Evolutionary conservation across 2,888 invertebrate species (phyloP).

Genomic region (Cactoblastis cactorum): DNA sequence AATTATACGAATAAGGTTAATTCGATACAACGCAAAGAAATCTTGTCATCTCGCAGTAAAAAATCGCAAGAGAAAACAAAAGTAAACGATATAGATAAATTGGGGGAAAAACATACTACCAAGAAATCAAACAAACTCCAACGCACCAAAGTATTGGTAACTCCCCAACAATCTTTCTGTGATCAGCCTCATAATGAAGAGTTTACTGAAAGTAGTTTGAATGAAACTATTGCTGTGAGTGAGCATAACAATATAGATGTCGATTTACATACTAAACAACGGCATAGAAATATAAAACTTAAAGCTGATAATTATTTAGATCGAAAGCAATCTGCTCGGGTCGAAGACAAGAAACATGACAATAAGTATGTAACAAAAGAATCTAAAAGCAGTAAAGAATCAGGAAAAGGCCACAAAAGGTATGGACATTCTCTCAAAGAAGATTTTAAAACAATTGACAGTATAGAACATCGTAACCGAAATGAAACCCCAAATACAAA

Average conservation of each 20-base stretch:
- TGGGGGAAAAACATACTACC: slow-evolving; percentile 20
- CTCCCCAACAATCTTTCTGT: slow-evolving; percentile 25
- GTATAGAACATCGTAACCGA: slow-evolving; percentile 3
- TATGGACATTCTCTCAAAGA: neutral
- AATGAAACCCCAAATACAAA: slow-evolving; percentile 25
- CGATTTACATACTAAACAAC: slow-evolving; percentile 19
- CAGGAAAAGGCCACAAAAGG: slow-evolving; percentile 8
- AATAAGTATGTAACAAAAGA: slow-evolving; percentile 31
- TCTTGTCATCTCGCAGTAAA: neutral
- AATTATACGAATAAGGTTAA: neutral
- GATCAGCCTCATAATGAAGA: slow-evolving; percentile 20
- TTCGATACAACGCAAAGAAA: slow-evolving; percentile 5
- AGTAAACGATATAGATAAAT: slow-evolving; percentile 13
- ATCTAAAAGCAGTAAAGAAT: slow-evolving; percentile 15
- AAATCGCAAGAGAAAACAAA: slow-evolving; percentile 11
- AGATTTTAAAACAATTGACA: neutral
- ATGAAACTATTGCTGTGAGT: slow-evolving; percentile 17
- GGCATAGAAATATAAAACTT: slow-evolving; percentile 27
- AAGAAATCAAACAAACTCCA: slow-evolving; percentile 22
- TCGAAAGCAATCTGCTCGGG: neutral
- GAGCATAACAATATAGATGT: slow-evolving; percentile 18
- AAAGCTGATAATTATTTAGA: slow-evolving; percentile 12
- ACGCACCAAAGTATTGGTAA: slow-evolving; percentile 32
- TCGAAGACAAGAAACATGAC: slow-evolving; percentile 19
- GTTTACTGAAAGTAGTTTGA: slow-evolving; percentile 16